phyloP scores from a whole-genome alignment of 2,888 invertebrate genomes.

The Sarcophaga variegata region DNA sequence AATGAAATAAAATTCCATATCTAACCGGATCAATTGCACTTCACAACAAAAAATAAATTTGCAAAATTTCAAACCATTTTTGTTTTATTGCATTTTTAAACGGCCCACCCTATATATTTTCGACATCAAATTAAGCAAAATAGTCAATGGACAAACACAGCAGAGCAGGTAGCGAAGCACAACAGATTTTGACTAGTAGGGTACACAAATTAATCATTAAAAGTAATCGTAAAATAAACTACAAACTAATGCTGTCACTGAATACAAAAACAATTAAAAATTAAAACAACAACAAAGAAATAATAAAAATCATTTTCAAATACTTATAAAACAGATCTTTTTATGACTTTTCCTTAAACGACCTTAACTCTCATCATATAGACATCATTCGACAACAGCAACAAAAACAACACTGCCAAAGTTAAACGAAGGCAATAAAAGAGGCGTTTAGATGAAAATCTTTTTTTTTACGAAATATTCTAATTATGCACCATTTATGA shows the following conservation, averaged over 20 bases:
- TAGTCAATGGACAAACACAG: too few species aligned
- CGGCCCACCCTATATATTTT: too few species aligned
- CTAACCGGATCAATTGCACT: too few species aligned
- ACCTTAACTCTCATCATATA: conserved; percentile 50
- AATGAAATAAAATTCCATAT: too few species aligned
- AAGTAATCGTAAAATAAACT: conserved; percentile 6
- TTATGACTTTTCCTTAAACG: conserved; percentile 53
- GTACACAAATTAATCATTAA: background rate
- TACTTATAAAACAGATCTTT: conserved; percentile 38
- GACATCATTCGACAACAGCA: background rate
- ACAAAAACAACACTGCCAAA: background rate
- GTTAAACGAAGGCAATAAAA: conserved; percentile 4
- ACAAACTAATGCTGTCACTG: conserved; percentile 39
- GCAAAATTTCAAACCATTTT: too few species aligned
- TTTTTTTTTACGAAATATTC: background rate
- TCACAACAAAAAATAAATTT: too few species aligned
- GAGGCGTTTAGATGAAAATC: conserved; percentile 32
- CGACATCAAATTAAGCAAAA: too few species aligned
- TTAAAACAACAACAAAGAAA: background rate
- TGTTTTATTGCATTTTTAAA: too few species aligned
- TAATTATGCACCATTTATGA: background rate
- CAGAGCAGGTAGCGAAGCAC: background rate
- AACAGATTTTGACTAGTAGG: background rate
- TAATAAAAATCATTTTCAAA: conserved; percentile 31
- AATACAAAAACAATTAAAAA: conserved; percentile 26